Percentiles rank a stretch among this genome's conserved stretches.
Evolutionary conservation across 2,888 invertebrate genomes (phyloP).

Genomic region (Alentia gelatinosa): DNA sequence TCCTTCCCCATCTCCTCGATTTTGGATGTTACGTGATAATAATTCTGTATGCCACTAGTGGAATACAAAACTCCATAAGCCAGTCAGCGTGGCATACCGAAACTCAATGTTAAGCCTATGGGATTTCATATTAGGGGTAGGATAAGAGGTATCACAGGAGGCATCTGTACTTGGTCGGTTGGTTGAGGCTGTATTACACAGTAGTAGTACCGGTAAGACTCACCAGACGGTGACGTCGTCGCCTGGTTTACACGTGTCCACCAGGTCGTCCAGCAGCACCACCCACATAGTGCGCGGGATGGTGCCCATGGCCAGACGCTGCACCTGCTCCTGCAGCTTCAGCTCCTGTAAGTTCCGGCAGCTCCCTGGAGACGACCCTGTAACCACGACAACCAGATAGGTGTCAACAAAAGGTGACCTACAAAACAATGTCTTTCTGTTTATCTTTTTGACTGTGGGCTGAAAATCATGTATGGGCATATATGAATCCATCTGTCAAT

Average conservation of each 20-base stretch:
- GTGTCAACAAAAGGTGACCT: too few species aligned
- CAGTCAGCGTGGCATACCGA: too few species aligned
- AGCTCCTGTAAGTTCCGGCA: slow-evolving; percentile 80
- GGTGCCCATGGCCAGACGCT: slow-evolving; percentile 86
- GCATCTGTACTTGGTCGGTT: background rate
- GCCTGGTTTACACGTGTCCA: slow-evolving; percentile 92
- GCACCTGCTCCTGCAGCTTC: slow-evolving; percentile 91
- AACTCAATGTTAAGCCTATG: too few species aligned
- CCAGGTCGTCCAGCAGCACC: slow-evolving; percentile 91
- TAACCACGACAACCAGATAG: background rate
- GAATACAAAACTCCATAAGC: too few species aligned
- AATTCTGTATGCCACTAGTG: too few species aligned
- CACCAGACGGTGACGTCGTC: slow-evolving; percentile 93
- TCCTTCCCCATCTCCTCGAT: too few species aligned
- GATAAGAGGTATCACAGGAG: background rate
- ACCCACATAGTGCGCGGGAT: slow-evolving; percentile 90
- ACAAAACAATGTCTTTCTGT: too few species aligned
- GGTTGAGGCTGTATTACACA: background rate
- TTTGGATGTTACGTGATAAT: too few species aligned
- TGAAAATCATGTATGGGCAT: too few species aligned
- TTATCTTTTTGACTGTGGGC: too few species aligned
- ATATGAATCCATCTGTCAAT: too few species aligned
- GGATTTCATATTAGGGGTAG: too few species aligned
- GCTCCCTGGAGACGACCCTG: slow-evolving; percentile 77
- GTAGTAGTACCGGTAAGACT: slow-evolving; percentile 63